Percentiles rank a stretch among this genome's conserved stretches.
These are phyloP conservation scores for Mimachlamys varia DNA, from an alignment of 2,888 invertebrate species.

Conservation along the genomic window DNA sequence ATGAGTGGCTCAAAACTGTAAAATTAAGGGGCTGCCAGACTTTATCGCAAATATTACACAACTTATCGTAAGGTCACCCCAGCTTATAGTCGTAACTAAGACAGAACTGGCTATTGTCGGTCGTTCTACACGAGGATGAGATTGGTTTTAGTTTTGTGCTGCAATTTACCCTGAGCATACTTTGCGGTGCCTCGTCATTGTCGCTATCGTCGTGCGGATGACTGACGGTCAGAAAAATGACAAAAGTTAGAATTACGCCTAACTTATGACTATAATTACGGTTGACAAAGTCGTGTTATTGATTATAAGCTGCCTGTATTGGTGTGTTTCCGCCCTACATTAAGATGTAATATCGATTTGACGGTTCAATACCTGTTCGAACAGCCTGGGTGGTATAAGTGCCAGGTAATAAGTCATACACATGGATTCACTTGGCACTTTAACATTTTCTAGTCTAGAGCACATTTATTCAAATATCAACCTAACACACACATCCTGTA, in stretches of 20 bases:
- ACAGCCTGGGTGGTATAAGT: neutral
- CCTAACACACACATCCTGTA: neutral
- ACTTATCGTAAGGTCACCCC: neutral
- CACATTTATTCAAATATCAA: neutral
- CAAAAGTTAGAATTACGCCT: neutral
- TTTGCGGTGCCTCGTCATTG: no score
- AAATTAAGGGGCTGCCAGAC: no score
- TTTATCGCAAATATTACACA: no score
- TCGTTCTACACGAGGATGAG: no score
- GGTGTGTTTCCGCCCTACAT: neutral
- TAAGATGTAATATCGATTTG: neutral
- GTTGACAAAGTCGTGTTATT: neutral
- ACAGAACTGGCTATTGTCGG: neutral
- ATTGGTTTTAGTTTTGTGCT: neutral
- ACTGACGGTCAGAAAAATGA: neutral
- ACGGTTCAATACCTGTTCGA: neutral
- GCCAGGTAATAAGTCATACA: neutral
- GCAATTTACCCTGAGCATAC: no score
- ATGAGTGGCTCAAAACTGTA: no score
- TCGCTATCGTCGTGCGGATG: neutral
- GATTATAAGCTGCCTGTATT: neutral
- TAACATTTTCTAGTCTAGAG: neutral
- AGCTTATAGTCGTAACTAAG: neutral
- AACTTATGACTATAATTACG: no score
- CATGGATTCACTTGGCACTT: neutral